Evolutionary conservation across 2,888 invertebrate species (phyloP).

Genomic region (Hypena proboscidalis): DNA sequence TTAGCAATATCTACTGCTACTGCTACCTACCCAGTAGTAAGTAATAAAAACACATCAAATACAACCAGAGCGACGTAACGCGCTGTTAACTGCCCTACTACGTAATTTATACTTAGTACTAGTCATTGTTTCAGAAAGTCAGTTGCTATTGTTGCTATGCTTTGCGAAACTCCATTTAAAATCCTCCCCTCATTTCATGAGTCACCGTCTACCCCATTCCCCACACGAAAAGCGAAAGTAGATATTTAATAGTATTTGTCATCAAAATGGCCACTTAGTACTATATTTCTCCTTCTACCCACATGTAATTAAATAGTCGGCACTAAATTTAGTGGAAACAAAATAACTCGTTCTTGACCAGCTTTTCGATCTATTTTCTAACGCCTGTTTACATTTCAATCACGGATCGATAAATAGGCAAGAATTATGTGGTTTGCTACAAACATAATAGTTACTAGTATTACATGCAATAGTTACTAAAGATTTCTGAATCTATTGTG

Average conservation of each 20-base stretch:
- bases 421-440: constrained; percentile 44
- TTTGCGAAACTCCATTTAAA: constrained; percentile 6
- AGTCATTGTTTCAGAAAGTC: too few relatives aligned
- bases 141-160: background rate
- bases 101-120: too few relatives aligned
- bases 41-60: too few relatives aligned
- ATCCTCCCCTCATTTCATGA: constrained; percentile 31
- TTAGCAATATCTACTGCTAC: too few relatives aligned
- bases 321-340: background rate
- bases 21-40: too few relatives aligned
- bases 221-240: constrained; percentile 20
- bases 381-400: constrained; percentile 52
- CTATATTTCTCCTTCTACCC: too few relatives aligned
- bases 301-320: constrained; percentile 7
- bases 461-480: constrained; percentile 1
- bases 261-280: constrained; percentile 15
- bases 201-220: constrained; percentile 34
- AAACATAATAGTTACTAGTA: constrained; percentile 17
- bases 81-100: too few relatives aligned
- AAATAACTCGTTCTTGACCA: constrained; percentile 32
- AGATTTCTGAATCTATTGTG: constrained; percentile 16
- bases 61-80: too few relatives aligned
- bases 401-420: constrained; percentile 47
- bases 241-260: constrained; percentile 37
- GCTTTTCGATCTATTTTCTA: constrained; percentile 46